Base-by-base conservation (phyloP, 1,140 invertebrate species). In the Drosophila arizonae region DNA sequence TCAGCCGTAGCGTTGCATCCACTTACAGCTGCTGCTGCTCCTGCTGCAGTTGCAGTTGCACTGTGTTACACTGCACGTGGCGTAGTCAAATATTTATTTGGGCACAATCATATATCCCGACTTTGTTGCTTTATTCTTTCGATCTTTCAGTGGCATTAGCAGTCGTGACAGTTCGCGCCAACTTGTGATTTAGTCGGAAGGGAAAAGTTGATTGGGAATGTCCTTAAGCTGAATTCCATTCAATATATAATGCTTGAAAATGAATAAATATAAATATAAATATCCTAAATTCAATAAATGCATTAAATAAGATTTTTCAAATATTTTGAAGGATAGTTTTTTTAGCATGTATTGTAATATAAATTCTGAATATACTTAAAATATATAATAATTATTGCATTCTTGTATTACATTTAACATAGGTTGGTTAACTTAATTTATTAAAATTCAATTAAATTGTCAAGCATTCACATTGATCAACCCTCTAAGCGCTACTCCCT, bases 31-130 rank as follows among this genome's bases (percentile, higher is more conserved):
- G 0, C 9, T 10, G 33, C 6, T 79, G 77, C 50, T 70, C 64
- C 58, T 70, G 36, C 45, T 55, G 26, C 30, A 33, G 26, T 26
- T 33, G n/a, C 17, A 39, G 11, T 43, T 50, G 28, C 28, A 2
- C 21, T 17, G 17, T 1, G 1, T 1, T 17, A 1, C 21, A 24
- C 21, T 24, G 21, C 74, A 46, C 70, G 41, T 28, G 1, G 61
- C 65, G 69, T 39, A 36, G 51, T 56, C 67, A 72, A 86, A 86
- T 86, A 86, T 87, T 86, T 81, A 81, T 86, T 78, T 75, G 74
- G 68, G 21, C 51, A 51, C 72, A 79, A 80, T 76, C 39, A 77
- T 43, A 65, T 50, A 76, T 77, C 71, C 64, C 26, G 36, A 39
- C 43, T 46, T 17, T 17, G 17, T 45, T 36, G 13, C 4, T 77